Conservation (phyloP, 2,888 invertebrate species). For the Caenorhabditis sp. region DNA sequence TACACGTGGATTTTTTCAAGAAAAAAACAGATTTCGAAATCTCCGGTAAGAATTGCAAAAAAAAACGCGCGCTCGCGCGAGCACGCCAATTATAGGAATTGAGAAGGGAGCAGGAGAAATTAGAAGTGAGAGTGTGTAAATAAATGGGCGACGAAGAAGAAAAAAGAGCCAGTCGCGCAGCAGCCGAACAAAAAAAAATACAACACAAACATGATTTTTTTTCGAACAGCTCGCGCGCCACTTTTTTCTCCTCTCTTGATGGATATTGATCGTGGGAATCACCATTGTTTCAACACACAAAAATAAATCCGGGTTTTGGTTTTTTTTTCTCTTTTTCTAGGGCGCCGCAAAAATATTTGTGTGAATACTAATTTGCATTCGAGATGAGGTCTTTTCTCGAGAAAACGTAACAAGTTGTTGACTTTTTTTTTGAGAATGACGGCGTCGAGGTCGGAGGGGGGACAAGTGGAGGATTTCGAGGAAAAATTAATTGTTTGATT, state of each 20-base stretch:
- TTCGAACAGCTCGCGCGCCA: not conserved
- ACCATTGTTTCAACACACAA: not conserved
- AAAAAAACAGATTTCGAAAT: too few relatives aligned
- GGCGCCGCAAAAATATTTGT: too few relatives aligned
- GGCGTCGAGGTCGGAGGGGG: too few relatives aligned
- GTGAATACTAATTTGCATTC: too few relatives aligned
- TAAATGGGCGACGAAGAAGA: constrained; percentile 3
- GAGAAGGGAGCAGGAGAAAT: constrained; percentile 4
- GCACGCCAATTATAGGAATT: not conserved
- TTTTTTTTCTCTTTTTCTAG: too few relatives aligned
- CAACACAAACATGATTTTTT: not conserved
- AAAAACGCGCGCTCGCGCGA: not conserved
- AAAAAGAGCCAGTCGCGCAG: not conserved
- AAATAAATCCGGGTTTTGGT: not conserved
- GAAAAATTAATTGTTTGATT: too few relatives aligned
- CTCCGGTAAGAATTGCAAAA: constrained; percentile 1
- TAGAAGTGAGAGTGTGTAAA: constrained; percentile 1
- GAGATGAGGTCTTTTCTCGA: too few relatives aligned
- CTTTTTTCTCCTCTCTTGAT: too few relatives aligned
- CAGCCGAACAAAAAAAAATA: not conserved
- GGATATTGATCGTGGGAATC: not conserved
- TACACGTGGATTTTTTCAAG: too few relatives aligned
- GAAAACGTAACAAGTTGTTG: too few relatives aligned
- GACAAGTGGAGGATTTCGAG: too few relatives aligned
- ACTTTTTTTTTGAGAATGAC: too few relatives aligned